These are phyloP conservation scores for Sphaeridia pumilis DNA, from an alignment of 2,888 invertebrate species.

Conservation along the genomic window DNA sequence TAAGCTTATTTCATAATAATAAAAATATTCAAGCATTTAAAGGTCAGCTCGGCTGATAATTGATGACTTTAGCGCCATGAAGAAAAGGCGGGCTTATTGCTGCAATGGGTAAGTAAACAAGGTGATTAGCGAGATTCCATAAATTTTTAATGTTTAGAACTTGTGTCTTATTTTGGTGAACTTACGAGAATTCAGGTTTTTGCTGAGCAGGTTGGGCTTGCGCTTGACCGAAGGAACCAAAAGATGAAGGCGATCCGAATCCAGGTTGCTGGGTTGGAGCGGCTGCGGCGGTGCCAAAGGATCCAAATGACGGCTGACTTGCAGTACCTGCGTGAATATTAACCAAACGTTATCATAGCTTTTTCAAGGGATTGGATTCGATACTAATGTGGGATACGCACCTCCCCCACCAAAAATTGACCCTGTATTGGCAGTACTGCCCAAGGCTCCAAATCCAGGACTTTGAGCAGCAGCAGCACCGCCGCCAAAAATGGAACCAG, in stretches of 20 bases:
- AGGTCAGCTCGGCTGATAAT: no score
- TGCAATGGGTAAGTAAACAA: no score
- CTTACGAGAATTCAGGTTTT: neutral
- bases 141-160: neutral
- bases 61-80: no score
- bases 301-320: slow-evolving; percentile 3
- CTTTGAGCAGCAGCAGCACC: neutral
- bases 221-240: slow-evolving; percentile 1
- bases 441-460: neutral
- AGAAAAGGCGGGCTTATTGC: no score
- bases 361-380: no score
- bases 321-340: neutral
- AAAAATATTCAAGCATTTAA: no score
- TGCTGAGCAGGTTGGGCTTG: slow-evolving; percentile 2
- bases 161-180: neutral
- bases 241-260: neutral
- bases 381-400: no score
- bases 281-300: neutral
- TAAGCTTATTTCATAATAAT: no score
- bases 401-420: neutral
- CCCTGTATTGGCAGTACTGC: neutral
- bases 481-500: slow-evolving; percentile 8
- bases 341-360: no score
- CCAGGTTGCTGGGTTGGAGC: neutral
- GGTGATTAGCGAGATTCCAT: no score